Evolutionary conservation across 2,888 invertebrate species (phyloP).

Genomic region (Parasteatoda lunata): DNA sequence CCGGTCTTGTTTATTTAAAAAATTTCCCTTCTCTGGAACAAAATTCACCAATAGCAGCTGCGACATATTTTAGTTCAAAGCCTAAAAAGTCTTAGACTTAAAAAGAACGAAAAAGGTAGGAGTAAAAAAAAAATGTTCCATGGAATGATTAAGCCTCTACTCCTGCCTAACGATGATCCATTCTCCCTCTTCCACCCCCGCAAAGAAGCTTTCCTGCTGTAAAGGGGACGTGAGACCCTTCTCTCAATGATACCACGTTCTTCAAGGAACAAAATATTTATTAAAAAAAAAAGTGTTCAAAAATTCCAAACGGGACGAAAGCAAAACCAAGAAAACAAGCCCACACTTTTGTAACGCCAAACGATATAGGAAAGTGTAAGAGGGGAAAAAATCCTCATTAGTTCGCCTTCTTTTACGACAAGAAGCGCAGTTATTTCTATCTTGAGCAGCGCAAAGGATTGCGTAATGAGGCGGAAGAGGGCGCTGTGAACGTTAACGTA

Average conservation of each 20-base stretch:
- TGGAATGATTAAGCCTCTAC: background rate
- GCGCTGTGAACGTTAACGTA: conserved; percentile 15
- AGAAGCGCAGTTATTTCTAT: conserved; percentile 48
- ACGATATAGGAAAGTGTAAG: background rate
- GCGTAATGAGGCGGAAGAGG: conserved; percentile 54
- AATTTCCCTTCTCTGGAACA: background rate
- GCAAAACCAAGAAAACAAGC: conserved; percentile 1
- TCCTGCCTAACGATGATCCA: background rate
- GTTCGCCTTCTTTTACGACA: conserved; percentile 34
- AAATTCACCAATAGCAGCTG: background rate
- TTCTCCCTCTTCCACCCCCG: background rate
- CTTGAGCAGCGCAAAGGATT: conserved; percentile 35
- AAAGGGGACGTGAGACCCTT: conserved; percentile 33
- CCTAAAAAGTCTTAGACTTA: background rate
- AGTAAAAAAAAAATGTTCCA: background rate
- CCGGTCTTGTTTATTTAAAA: background rate
- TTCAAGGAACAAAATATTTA: conserved; percentile 9
- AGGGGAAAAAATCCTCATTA: conserved; percentile 40
- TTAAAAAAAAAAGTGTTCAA: background rate
- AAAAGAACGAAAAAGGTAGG: too few species aligned
- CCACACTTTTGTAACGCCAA: background rate
- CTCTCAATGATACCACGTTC: conserved; percentile 36
- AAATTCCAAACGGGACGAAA: background rate
- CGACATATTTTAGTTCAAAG: background rate
- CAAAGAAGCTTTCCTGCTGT: background rate